Percentiles rank a stretch among this genome's conserved stretches.
Conservation (phyloP, 2,797 vertebrate genomes). For the Acipenser ruthenus region DNA sequence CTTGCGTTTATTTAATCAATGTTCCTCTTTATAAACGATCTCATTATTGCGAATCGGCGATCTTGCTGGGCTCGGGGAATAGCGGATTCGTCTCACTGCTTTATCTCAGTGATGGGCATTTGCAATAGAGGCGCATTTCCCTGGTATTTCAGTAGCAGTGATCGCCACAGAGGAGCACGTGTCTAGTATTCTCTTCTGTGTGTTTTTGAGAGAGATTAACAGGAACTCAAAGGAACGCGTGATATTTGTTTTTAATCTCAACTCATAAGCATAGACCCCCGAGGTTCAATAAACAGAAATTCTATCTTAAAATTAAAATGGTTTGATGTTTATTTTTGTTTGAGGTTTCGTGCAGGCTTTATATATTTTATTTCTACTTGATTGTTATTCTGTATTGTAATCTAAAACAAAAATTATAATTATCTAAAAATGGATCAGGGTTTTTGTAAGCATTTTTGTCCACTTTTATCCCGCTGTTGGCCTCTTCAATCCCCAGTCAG, state of each 20-base stretch:
- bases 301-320: not conserved
- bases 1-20: no score
- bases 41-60: not conserved
- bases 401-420: not conserved
- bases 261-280: not conserved
- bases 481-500: no score
- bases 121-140: slow-evolving; percentile 7
- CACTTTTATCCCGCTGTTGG: no score
- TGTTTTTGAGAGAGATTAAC: slow-evolving; percentile 12
- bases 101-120: slow-evolving; percentile 1
- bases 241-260: not conserved
- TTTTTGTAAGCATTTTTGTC: not conserved
- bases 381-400: not conserved
- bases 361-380: no score
- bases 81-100: not conserved
- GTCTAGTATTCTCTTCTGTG: slow-evolving; percentile 6
- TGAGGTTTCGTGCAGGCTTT: not conserved
- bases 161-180: not conserved
- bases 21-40: slow-evolving; percentile 2
- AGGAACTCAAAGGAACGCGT: slow-evolving; percentile 12
- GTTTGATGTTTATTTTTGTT: slow-evolving; percentile 1
- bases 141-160: not conserved
- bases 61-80: not conserved
- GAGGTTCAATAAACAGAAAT: slow-evolving; percentile 5
- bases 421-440: not conserved